phyloP scores from a whole-genome alignment of 2,888 invertebrate genomes.

The Busseola fusca region DNA sequence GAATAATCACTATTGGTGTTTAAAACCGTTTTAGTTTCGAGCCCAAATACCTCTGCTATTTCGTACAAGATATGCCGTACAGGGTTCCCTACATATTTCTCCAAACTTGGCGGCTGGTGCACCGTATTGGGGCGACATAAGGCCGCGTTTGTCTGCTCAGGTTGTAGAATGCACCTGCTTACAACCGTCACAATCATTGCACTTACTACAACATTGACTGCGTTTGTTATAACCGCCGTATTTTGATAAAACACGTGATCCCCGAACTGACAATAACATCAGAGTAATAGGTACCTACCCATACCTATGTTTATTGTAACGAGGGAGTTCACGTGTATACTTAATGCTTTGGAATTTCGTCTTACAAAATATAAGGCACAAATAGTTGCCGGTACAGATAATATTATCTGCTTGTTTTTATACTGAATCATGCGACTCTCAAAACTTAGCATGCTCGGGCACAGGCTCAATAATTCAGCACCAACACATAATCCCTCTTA shows the following conservation, averaged over 20 bases:
- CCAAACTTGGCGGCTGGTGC: conserved; percentile 71
- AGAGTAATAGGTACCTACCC: neutral
- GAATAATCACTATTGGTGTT: conserved; percentile 36
- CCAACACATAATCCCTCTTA: neutral
- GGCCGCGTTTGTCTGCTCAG: conserved; percentile 64
- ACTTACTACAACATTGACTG: conserved; percentile 72
- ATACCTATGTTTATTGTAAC: neutral
- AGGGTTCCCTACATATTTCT: conserved; percentile 84
- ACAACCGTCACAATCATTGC: conserved; percentile 74
- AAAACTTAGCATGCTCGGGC: neutral
- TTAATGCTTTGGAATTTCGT: neutral
- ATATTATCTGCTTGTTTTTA: neutral
- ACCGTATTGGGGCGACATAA: conserved; percentile 74
- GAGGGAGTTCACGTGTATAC: neutral
- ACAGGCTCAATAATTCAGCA: neutral
- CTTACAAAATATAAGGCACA: neutral
- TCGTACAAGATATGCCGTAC: conserved; percentile 83
- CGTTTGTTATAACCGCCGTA: conserved; percentile 65
- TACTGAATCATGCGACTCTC: neutral
- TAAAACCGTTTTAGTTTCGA: conserved; percentile 64
- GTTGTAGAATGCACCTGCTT: conserved; percentile 80
- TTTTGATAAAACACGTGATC: conserved; percentile 69
- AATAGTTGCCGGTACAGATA: neutral
- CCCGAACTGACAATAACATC: conserved; percentile 16
- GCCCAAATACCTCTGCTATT: conserved; percentile 75